Percentiles rank a stretch among this genome's conserved stretches.
Evolutionary conservation across 2,797 vertebrate species (phyloP).

Genomic region (Lepus oiostolus): DNA sequence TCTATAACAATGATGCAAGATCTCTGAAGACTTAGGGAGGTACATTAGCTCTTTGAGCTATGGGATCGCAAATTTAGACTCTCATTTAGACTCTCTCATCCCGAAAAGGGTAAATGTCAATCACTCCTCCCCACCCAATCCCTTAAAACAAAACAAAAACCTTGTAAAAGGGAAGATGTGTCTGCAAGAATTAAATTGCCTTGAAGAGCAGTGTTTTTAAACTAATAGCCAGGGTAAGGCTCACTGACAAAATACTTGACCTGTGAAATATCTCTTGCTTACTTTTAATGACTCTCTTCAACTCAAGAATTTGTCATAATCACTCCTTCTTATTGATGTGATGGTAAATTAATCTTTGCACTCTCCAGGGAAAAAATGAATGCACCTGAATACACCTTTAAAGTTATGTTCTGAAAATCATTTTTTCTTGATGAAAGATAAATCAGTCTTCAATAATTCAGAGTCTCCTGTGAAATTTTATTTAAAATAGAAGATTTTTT

Average conservation of each 20-base stretch:
- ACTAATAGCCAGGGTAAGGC: constrained; percentile 61
- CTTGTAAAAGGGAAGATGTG: neutral
- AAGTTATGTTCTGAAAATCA: constrained; percentile 74
- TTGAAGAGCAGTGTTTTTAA: constrained; percentile 72
- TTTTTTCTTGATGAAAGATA: constrained; percentile 73
- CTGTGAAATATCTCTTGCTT: constrained; percentile 79
- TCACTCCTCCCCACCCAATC: neutral
- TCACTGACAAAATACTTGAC: constrained; percentile 77
- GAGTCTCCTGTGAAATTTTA: constrained; percentile 65
- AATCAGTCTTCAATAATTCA: constrained; percentile 69
- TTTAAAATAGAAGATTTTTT: constrained; percentile 47
- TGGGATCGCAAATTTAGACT: constrained; percentile 54
- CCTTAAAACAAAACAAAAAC: constrained; percentile 4
- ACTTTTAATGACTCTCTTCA: constrained; percentile 71
- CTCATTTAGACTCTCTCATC: constrained; percentile 34
- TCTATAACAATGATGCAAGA: neutral
- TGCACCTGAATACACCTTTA: constrained; percentile 59
- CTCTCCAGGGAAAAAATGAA: constrained; percentile 33
- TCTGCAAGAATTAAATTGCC: constrained; percentile 65
- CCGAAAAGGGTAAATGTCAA: constrained; percentile 26
- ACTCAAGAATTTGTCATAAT: constrained; percentile 74
- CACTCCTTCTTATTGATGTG: constrained; percentile 76
- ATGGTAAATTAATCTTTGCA: constrained; percentile 79
- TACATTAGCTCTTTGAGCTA: neutral
- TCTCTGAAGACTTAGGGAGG: constrained; percentile 18